Percentiles rank a stretch among this genome's conserved stretches.
Conservation (phyloP, 2,888 invertebrate genomes). For the Sphecodes monilicornis region DNA sequence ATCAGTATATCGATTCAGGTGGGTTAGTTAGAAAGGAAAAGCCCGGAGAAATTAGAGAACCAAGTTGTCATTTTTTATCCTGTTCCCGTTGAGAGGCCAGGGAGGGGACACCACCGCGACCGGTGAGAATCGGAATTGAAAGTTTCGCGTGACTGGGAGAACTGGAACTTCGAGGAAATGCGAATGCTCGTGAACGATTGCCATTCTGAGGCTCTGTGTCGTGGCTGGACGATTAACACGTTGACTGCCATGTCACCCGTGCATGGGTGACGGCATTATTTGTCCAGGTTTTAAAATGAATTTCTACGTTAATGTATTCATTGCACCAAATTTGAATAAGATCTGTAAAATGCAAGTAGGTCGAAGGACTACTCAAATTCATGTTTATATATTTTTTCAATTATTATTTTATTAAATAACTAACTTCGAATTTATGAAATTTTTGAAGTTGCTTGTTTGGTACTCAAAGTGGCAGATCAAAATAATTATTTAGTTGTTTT, state of each 20-base stretch:
- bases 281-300: too few relatives aligned
- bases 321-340: too few relatives aligned
- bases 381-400: too few relatives aligned
- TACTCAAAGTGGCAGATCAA: too few relatives aligned
- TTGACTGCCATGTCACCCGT: too few relatives aligned
- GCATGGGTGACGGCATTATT: too few relatives aligned
- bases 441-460: too few relatives aligned
- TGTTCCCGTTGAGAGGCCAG: not conserved
- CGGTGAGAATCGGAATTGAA: conserved; percentile 37
- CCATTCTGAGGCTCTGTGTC: not conserved
- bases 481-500: not conserved
- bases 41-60: conserved; percentile 51
- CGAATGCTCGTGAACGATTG: not conserved
- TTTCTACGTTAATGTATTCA: too few relatives aligned
- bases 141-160: conserved; percentile 18
- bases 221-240: not conserved
- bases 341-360: too few relatives aligned
- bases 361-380: too few relatives aligned
- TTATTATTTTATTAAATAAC: too few relatives aligned
- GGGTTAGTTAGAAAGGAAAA: conserved; percentile 52
- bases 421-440: too few relatives aligned
- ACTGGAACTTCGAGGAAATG: not conserved
- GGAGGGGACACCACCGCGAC: not conserved
- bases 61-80: not conserved
- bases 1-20: conserved; percentile 53